phyloP scores from a whole-genome alignment of 1,140 invertebrate genomes.

The Lasioglossum albipes region DNA sequence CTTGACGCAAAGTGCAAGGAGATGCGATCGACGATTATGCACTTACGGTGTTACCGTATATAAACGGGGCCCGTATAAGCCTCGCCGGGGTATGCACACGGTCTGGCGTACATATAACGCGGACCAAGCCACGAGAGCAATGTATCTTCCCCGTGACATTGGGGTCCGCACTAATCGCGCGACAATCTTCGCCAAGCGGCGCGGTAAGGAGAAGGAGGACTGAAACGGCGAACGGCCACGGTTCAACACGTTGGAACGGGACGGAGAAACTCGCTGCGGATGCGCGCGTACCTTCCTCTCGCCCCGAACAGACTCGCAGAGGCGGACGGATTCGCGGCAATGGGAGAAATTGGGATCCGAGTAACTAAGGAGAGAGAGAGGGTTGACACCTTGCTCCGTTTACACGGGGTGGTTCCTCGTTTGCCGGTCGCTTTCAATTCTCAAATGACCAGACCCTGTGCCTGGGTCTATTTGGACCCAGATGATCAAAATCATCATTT shows the following conservation, averaged over 20 bases:
- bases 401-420: not conserved
- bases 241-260: conserved; percentile 13
- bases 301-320: not conserved
- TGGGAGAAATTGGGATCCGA: conserved; percentile 46
- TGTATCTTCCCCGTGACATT: conserved; percentile 79
- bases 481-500: too few species aligned
- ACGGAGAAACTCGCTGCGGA: conserved; percentile 18
- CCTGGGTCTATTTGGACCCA: too few species aligned
- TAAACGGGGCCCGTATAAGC: conserved; percentile 71
- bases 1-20: conserved; percentile 79
- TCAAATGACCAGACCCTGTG: too few species aligned
- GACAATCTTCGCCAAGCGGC: conserved; percentile 76
- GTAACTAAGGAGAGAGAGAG: not conserved
- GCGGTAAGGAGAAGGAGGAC: conserved; percentile 42
- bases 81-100: conserved; percentile 53
- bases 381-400: not conserved
- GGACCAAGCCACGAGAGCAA: conserved; percentile 72
- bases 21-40: conserved; percentile 80
- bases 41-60: conserved; percentile 79
- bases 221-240: conserved; percentile 32
- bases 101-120: conserved; percentile 50
- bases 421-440: too few species aligned
- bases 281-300: not conserved
- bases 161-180: conserved; percentile 78
- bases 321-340: conserved; percentile 33